A percentile compares a stretch with the other conserved stretches of the same genome.
Evolutionary conservation across 1,140 invertebrate genomes (phyloP).

Genomic region (Calliphora vicina): DNA sequence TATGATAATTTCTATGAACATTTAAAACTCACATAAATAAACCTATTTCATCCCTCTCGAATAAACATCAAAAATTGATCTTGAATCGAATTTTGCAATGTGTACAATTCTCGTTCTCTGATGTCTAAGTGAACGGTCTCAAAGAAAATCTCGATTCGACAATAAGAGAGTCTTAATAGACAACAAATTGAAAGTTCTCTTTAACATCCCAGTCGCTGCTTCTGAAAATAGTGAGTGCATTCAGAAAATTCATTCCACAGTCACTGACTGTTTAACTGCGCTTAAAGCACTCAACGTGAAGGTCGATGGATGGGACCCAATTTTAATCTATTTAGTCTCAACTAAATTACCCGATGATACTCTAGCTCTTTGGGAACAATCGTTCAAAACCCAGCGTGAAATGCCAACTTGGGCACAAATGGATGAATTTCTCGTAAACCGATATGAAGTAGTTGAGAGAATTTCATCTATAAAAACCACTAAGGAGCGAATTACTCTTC

Average conservation of each 20-base stretch:
- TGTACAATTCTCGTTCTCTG: too few species aligned
- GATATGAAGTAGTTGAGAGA: background rate
- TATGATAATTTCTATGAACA: too few species aligned
- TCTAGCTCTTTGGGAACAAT: background rate
- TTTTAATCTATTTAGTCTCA: constrained; percentile 7
- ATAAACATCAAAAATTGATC: too few species aligned
- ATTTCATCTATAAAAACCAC: background rate
- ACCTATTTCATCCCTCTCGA: too few species aligned
- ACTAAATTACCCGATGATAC: constrained; percentile 16
- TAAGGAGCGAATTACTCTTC: background rate
- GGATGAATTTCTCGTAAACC: background rate
- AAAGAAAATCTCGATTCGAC: background rate
- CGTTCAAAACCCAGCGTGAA: background rate
- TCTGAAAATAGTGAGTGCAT: background rate
- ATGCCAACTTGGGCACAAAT: background rate
- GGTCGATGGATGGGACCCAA: constrained; percentile 2
- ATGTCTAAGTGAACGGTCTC: too few species aligned
- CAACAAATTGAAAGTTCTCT: background rate
- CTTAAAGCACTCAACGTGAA: background rate
- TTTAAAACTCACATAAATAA: too few species aligned
- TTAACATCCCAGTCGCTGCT: background rate
- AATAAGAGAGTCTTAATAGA: background rate
- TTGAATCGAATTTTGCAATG: too few species aligned
- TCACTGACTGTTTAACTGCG: background rate
- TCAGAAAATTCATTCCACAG: background rate